phyloP scores from a whole-genome alignment of 1,140 invertebrate genomes.

The Brachionus plicatilis region DNA sequence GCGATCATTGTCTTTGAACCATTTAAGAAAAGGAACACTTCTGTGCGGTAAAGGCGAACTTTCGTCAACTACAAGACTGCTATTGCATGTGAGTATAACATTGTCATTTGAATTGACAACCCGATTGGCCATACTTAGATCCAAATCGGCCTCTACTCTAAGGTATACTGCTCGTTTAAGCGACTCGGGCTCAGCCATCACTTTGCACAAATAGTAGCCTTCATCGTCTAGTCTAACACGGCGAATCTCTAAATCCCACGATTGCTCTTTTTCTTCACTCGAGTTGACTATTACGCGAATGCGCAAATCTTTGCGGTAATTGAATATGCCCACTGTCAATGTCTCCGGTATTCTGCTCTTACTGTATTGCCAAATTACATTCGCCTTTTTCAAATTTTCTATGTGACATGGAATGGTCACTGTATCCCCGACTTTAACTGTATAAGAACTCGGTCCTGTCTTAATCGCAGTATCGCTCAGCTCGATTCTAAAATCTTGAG shows the following conservation, averaged over 20 bases:
- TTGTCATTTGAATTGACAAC: not conserved
- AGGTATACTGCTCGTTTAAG: slow-evolving; percentile 1
- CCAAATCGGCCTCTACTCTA: not conserved
- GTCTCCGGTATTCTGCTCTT: slow-evolving; percentile 30
- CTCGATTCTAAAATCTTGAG: not conserved
- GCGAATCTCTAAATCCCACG: slow-evolving; percentile 28
- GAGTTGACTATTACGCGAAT: not conserved
- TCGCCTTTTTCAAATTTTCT: slow-evolving; percentile 25
- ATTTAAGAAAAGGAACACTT: not conserved
- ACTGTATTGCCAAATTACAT: slow-evolving; percentile 37
- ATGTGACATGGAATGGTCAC: not conserved
- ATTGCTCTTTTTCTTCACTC: not conserved
- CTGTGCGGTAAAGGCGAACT: not conserved
- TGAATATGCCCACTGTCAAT: not conserved
- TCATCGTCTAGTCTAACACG: slow-evolving; percentile 15
- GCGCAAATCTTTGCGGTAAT: slow-evolving; percentile 38
- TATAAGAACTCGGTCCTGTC: not conserved
- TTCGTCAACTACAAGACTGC: not conserved
- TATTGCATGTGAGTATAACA: not conserved
- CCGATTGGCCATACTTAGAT: not conserved
- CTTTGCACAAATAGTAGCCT: slow-evolving; percentile 27
- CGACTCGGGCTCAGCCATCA: slow-evolving; percentile 21
- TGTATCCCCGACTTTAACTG: not conserved
- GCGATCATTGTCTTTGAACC: not conserved
- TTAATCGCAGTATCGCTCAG: not conserved